Percentiles rank a stretch among this genome's conserved stretches.
Evolutionary conservation across 2,888 invertebrate genomes (phyloP).

Genomic region (Timema podura): DNA sequence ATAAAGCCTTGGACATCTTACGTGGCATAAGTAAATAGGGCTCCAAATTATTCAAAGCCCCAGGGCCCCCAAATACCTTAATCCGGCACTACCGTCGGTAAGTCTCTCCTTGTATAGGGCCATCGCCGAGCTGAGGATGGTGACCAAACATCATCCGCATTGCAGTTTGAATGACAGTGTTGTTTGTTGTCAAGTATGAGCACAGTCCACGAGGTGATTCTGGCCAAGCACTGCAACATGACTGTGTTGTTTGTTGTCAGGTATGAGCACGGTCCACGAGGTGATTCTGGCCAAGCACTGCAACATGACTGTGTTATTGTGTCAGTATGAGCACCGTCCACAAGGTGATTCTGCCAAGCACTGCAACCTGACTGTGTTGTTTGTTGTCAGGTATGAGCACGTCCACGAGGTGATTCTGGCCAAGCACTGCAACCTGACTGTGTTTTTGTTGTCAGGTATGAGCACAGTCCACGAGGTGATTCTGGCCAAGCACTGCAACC

Average conservation of each 20-base stretch:
- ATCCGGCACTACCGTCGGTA: no score
- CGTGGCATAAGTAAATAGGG: no score
- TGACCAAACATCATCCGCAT: conserved; percentile 49
- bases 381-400: conserved; percentile 63
- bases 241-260: conserved; percentile 58
- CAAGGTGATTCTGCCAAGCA: conserved; percentile 91
- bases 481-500: conserved; percentile 88
- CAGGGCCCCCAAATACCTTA: no score
- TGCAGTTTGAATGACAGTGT: conserved; percentile 73
- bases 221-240: conserved; percentile 89
- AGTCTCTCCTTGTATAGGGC: no score
- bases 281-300: conserved; percentile 92
- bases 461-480: conserved; percentile 76
- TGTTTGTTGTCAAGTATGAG: conserved; percentile 58
- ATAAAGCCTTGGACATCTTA: no score
- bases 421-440: conserved; percentile 84
- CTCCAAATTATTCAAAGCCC: no score
- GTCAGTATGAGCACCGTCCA: conserved; percentile 67
- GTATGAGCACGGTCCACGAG: conserved; percentile 72
- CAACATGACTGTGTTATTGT: conserved; percentile 73
- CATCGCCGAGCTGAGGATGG: no score
- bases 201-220: conserved; percentile 76
- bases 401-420: conserved; percentile 83
- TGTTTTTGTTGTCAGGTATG: conserved; percentile 66
- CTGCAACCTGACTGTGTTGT: conserved; percentile 76